Base-by-base conservation (phyloP, 2,113 vertebrate species). In the Microtus oregoni region DNA sequence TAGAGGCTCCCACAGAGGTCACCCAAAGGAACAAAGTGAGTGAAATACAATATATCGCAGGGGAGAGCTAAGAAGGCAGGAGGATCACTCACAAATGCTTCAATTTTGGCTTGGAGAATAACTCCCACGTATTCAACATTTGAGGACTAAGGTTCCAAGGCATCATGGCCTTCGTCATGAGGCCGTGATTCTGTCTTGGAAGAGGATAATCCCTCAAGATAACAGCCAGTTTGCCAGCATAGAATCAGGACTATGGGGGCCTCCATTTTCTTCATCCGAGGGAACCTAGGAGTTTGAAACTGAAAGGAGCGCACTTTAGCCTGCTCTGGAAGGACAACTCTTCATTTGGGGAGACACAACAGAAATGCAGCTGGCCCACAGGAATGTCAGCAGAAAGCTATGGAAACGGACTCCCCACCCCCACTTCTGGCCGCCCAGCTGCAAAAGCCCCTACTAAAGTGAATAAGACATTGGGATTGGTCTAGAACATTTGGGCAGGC, bases 371-470 rank as follows among this genome's bases (percentile, higher is more conserved):
- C 12, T 4, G 50, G 15, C 50, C 67, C 63, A 52, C 0, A 8
- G 11, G 50, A 52, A 13, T 61, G 15, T 55, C 3, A 32, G 76
- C 20, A n/a, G n/a, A 19, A 12, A 89, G 38, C 77, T 58, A 15
- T 4, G 2, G 22, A 65, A 30, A 63, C 22, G 50, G 3, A 17
- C 47, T 15, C 47, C n/a, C 70, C n/a, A 58, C 19, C 61, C 58
- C 63, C 14, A 7, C 30, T 70, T 86, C 50, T 26, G 8, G 13
- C n/a, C 22, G 28, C 11, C 67, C 3, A 15, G 41, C 5, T 5
- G 14, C 47, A 32, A 0, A 0, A 20, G 26, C 15, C 11, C 15
- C 73, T 7, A 1, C 0, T 20, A 41, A 75, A n/a, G 44, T 28
- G n/a, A 58, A 38, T 11, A 12, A 14, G 81, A 47, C 50, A 15